These are phyloP conservation scores for Perdita meconis DNA, from an alignment of 2,888 invertebrate species.

Conservation along the genomic window DNA sequence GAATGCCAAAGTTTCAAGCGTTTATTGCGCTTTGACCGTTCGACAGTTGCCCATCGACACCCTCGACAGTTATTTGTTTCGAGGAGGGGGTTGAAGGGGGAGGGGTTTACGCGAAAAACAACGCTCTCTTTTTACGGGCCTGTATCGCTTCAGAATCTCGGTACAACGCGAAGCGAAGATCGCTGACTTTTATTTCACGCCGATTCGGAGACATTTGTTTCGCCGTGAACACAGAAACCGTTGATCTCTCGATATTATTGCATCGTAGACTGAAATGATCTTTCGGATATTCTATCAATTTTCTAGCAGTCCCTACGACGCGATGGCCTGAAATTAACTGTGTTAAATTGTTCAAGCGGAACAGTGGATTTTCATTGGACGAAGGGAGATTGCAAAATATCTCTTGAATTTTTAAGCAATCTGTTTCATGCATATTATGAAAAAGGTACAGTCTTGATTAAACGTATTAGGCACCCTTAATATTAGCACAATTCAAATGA, in stretches of 20 bases:
- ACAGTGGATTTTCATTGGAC: no score
- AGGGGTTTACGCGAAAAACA: constrained; percentile 21
- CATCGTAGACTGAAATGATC: not conserved
- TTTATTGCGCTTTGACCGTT: constrained; percentile 73
- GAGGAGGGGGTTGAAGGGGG: no score
- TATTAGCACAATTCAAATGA: no score
- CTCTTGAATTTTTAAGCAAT: no score
- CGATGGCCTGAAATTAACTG: no score
- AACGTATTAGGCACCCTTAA: no score
- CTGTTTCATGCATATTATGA: no score
- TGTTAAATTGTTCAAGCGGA: no score
- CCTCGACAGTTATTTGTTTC: constrained; percentile 73
- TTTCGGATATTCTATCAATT: not conserved
- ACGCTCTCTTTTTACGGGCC: constrained; percentile 34
- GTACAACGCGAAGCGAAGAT: constrained; percentile 16
- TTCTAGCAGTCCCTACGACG: no score
- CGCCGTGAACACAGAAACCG: not conserved
- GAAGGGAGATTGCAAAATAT: no score
- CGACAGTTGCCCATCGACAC: constrained; percentile 64
- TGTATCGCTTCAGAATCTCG: constrained; percentile 47
- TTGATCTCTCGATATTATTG: not conserved
- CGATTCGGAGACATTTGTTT: constrained; percentile 9
- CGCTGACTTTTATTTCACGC: constrained; percentile 24
- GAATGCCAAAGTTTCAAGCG: constrained; percentile 69
- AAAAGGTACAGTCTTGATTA: no score